Percentiles rank a stretch among this genome's conserved stretches.
Conservation (phyloP, 2,113 vertebrate genomes). For the Tachysurus vachellii region DNA sequence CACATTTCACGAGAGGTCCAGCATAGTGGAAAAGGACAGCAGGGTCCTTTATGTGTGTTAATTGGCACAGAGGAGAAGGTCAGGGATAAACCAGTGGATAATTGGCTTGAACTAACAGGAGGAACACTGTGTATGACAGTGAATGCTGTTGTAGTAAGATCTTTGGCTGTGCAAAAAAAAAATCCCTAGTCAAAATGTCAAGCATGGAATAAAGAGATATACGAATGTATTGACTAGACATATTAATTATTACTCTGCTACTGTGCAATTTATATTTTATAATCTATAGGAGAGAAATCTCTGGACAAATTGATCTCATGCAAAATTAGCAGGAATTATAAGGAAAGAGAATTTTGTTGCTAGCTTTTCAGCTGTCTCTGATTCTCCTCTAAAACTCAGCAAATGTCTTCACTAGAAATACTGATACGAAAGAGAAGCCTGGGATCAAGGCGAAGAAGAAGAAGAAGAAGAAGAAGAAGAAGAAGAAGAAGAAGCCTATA, state of each 20-base stretch:
- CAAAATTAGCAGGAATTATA: not conserved
- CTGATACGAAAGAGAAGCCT: not conserved
- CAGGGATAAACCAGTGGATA: slow-evolving; percentile 43
- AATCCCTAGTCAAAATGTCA: not conserved
- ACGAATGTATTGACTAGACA: not conserved
- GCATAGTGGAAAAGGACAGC: slow-evolving; percentile 32
- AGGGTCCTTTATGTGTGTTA: slow-evolving; percentile 46
- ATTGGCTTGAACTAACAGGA: slow-evolving; percentile 47
- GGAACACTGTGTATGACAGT: slow-evolving; percentile 18
- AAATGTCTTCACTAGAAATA: not conserved
- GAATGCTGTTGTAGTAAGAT: slow-evolving; percentile 25
- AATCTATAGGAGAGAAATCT: not conserved
- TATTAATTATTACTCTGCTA: not conserved
- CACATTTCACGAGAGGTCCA: slow-evolving; percentile 46
- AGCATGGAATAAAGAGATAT: not conserved
- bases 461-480: too few species aligned
- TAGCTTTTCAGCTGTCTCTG: not conserved
- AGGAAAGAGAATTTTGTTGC: not conserved
- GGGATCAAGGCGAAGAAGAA: not conserved
- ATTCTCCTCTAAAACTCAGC: not conserved
- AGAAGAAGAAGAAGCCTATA: too few species aligned
- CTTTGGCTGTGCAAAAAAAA: not conserved
- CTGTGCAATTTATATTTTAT: not conserved
- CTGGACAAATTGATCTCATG: not conserved
- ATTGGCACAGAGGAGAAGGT: slow-evolving; percentile 48